A percentile compares a stretch with the other conserved stretches of the same genome.
Conservation (phyloP, 2,113 vertebrate species). For the Pelmatolapia mariae region DNA sequence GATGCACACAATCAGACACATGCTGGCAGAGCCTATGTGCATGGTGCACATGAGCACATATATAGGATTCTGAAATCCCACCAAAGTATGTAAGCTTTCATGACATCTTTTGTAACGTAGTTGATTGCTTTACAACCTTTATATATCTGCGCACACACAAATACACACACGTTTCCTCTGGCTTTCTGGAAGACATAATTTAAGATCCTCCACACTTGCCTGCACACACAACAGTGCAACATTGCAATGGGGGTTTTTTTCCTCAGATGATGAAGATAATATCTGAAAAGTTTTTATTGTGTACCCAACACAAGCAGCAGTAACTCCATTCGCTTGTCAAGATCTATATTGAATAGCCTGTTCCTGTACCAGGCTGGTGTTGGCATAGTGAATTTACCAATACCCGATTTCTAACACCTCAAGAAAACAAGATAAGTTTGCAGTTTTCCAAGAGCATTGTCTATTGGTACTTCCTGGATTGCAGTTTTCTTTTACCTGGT, state of each 20-base stretch:
- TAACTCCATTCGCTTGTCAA: slow-evolving; percentile 18
- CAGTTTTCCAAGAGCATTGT: not conserved
- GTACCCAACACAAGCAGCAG: not conserved
- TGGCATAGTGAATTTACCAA: not conserved
- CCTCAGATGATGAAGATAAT: not conserved
- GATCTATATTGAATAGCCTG: not conserved
- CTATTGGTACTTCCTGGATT: not conserved
- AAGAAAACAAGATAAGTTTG: not conserved
- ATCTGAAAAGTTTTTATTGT: slow-evolving; percentile 22
- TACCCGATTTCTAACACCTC: slow-evolving; percentile 3
- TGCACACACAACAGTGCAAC: not conserved
- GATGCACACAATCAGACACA: not conserved
- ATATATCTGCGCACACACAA: not conserved
- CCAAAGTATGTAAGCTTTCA: not conserved
- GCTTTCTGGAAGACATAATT: not conserved
- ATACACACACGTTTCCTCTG: not conserved
- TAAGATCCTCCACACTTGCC: not conserved
- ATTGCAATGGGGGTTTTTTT: not conserved
- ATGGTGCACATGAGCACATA: not conserved
- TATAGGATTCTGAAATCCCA: not conserved
- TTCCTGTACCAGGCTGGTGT: not conserved
- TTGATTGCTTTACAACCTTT: not conserved
- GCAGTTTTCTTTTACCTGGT: not conserved
- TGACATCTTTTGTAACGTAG: not conserved
- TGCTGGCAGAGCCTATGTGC: not conserved